Percentiles rank a stretch among this genome's conserved stretches.
phyloP scores from a whole-genome alignment of 2,113 vertebrate genomes.

The Odobenus rosmarus region DNA sequence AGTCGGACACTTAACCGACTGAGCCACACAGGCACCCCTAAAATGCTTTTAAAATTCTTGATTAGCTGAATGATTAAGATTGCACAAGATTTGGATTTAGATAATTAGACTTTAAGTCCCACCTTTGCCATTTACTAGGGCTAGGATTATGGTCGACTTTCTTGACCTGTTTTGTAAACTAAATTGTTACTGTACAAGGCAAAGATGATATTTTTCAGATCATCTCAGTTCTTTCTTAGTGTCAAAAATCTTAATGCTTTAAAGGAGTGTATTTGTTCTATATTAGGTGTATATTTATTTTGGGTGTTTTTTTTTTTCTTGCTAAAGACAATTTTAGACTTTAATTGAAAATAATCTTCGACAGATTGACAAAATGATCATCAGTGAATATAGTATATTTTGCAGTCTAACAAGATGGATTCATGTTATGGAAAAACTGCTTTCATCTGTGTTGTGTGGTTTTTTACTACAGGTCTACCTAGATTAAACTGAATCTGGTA shows the following conservation, averaged over 20 bases:
- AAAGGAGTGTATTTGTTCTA: background rate
- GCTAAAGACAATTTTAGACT: background rate
- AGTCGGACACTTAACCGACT: background rate
- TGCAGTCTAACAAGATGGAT: background rate
- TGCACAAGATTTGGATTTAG: conserved; percentile 20
- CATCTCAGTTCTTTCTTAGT: background rate
- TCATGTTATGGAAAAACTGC: conserved; percentile 19
- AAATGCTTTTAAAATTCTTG: conserved; percentile 25
- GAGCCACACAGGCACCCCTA: background rate
- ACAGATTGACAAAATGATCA: background rate
- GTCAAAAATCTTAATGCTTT: background rate
- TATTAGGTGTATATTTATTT: background rate
- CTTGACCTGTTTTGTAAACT: conserved; percentile 35
- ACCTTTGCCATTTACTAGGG: background rate
- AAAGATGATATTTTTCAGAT: background rate
- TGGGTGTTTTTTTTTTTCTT: background rate
- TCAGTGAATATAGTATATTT: conserved; percentile 14
- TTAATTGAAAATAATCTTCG: conserved; percentile 1
- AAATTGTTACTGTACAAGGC: background rate
- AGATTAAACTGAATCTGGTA: conserved; percentile 9
- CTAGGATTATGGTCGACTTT: background rate
- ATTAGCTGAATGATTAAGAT: conserved; percentile 7
- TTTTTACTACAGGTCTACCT: background rate
- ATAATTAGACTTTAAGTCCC: conserved; percentile 24
- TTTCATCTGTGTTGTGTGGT: background rate